Percentiles rank a stretch among this genome's conserved stretches.
Evolutionary conservation across 2,797 vertebrate genomes (phyloP).

Genomic region (Cirrhinus molitorella): DNA sequence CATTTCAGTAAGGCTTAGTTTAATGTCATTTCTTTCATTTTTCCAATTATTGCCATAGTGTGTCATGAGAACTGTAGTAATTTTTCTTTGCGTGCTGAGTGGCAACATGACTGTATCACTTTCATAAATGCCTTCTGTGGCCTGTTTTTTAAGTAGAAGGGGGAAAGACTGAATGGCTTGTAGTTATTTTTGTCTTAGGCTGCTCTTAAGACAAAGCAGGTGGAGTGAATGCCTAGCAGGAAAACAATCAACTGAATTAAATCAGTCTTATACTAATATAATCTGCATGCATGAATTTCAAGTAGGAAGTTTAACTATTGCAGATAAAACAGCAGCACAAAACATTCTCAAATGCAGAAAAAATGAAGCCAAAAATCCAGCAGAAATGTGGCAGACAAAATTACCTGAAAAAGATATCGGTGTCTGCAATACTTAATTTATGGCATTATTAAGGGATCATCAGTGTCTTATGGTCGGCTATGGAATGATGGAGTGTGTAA

Average conservation of each 20-base stretch:
- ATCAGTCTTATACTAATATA: neutral
- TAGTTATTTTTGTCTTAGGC: neutral
- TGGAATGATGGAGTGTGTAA: conserved; percentile 51
- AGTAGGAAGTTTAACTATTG: neutral
- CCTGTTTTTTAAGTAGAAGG: neutral
- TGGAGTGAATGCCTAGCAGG: neutral
- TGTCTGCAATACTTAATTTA: conserved; percentile 39
- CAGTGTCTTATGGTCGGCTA: conserved; percentile 32
- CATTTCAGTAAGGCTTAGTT: neutral
- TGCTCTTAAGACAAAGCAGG: conserved; percentile 5
- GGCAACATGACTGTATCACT: neutral
- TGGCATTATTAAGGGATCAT: conserved; percentile 47
- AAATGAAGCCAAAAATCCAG: neutral
- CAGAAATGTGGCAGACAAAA: conserved; percentile 24
- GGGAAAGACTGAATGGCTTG: neutral
- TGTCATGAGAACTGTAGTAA: neutral
- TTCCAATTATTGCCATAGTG: neutral
- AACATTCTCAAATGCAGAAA: neutral
- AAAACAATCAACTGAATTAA: conserved; percentile 4
- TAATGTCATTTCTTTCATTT: neutral
- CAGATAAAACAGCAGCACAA: neutral
- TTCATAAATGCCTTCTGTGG: conserved; percentile 7
- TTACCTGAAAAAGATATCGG: conserved; percentile 35
- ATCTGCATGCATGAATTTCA: neutral
- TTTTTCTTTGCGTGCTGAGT: neutral